Percentiles rank a stretch among this genome's conserved stretches.
These are phyloP conservation scores for Scopus umbretta DNA, from an alignment of 2,113 vertebrate genomes.

Conservation along the genomic window DNA sequence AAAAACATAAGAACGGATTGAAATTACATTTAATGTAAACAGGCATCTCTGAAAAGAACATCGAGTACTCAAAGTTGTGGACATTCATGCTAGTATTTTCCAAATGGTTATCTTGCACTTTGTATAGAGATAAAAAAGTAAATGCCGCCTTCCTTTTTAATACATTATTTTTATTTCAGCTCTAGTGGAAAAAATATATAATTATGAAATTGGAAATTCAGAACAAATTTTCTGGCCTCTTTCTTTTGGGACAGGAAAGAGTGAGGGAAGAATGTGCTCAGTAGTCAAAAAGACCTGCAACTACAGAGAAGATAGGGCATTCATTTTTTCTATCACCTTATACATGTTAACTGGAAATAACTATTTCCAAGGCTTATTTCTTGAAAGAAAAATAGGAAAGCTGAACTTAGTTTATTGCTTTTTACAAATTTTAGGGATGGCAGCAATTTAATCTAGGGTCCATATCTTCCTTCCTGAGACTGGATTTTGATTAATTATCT, in stretches of 20 bases:
- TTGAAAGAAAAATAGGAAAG: background rate
- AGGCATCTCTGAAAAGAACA: constrained; percentile 21
- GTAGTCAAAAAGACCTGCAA: background rate
- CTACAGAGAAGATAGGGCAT: background rate
- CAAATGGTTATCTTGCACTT: background rate
- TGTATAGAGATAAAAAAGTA: background rate
- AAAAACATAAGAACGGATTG: background rate
- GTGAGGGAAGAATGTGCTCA: background rate
- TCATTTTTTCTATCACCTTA: background rate
- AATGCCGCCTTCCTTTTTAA: background rate
- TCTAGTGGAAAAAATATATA: background rate
- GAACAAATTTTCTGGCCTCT: background rate
- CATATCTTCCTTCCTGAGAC: background rate
- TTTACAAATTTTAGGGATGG: background rate
- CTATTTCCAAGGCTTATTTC: background rate
- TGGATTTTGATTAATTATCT: background rate
- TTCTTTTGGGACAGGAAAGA: background rate
- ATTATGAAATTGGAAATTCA: background rate
- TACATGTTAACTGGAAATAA: background rate
- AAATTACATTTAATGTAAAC: constrained; percentile 37
- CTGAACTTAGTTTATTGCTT: background rate
- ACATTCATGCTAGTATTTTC: background rate
- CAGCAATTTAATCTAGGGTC: background rate
- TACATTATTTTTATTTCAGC: background rate
- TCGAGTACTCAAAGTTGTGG: background rate